Conservation (phyloP, 2,797 vertebrate genomes). For the Prunella strophiata region DNA sequence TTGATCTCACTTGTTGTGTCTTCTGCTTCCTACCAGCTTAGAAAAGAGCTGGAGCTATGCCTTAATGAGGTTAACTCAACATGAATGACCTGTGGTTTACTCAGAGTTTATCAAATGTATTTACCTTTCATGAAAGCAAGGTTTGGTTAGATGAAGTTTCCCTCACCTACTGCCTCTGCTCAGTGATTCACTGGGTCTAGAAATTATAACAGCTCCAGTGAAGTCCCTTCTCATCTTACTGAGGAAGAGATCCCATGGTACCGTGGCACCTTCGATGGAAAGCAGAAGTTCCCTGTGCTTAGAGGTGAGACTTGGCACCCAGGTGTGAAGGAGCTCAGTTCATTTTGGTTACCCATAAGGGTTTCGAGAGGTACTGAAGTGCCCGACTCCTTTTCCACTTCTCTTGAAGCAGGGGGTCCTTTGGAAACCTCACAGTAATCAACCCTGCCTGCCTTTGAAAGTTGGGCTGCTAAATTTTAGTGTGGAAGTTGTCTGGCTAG, state of each 20-base stretch:
- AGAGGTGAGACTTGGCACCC: neutral
- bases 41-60: conserved; percentile 20
- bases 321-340: neutral
- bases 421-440: neutral
- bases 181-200: neutral
- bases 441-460: neutral
- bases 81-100: neutral
- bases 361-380: neutral
- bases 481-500: neutral
- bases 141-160: neutral
- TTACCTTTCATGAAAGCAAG: neutral
- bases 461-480: neutral
- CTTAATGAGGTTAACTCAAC: neutral
- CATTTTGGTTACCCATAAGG: rapidly evolving
- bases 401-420: neutral
- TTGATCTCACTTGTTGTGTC: conserved; percentile 20
- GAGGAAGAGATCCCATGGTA: neutral
- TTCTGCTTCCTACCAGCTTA: conserved; percentile 40
- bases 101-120: neutral
- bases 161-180: neutral
- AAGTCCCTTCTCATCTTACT: neutral
- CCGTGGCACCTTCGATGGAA: neutral
- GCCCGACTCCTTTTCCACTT: neutral
- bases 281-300: neutral
- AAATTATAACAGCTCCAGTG: neutral